Percentiles rank a stretch among this genome's conserved stretches.
These are phyloP conservation scores for Drosophila pseudoananassae DNA, from an alignment of 1,140 invertebrate genomes.

Conservation along the genomic window DNA sequence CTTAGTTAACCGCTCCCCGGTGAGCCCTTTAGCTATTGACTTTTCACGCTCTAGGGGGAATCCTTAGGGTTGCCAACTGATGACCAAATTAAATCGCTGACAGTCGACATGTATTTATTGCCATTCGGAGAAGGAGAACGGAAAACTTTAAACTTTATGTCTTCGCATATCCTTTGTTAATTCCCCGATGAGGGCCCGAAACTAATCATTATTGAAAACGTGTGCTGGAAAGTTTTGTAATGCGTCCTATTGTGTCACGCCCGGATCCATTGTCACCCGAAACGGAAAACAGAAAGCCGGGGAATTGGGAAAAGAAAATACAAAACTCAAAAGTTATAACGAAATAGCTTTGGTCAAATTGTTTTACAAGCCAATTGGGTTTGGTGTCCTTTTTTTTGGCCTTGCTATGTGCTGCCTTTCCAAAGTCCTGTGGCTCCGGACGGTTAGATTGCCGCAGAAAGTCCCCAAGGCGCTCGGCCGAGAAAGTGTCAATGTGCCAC, in stretches of 20 bases:
- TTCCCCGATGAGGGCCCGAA: constrained; percentile 27
- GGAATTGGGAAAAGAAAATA: not conserved
- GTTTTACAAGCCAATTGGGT: constrained; percentile 68
- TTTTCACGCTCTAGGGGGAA: constrained; percentile 24
- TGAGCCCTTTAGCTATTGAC: constrained; percentile 28
- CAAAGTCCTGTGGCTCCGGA: constrained; percentile 9
- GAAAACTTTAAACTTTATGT: constrained; percentile 49
- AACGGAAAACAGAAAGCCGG: constrained; percentile 5
- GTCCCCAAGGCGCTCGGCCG: constrained; percentile 26
- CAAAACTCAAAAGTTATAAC: constrained; percentile 63
- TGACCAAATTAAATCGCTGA: constrained; percentile 50
- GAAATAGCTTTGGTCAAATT: constrained; percentile 71
- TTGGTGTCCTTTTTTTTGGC: constrained; percentile 47
- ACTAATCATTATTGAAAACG: constrained; percentile 79
- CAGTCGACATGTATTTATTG: constrained; percentile 62
- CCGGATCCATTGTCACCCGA: constrained; percentile 27
- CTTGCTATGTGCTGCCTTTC: constrained; percentile 15
- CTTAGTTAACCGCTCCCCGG: constrained; percentile 35
- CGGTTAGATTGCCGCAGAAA: constrained; percentile 34
- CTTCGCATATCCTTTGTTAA: constrained; percentile 34
- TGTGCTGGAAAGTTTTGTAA: constrained; percentile 53
- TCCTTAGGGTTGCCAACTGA: constrained; percentile 36
- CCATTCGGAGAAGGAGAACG: constrained; percentile 12
- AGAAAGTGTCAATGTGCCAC: constrained; percentile 17
- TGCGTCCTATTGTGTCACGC: constrained; percentile 36